These are phyloP conservation scores for Masticophis lateralis DNA, from an alignment of 2,797 vertebrate species.

Conservation along the genomic window DNA sequence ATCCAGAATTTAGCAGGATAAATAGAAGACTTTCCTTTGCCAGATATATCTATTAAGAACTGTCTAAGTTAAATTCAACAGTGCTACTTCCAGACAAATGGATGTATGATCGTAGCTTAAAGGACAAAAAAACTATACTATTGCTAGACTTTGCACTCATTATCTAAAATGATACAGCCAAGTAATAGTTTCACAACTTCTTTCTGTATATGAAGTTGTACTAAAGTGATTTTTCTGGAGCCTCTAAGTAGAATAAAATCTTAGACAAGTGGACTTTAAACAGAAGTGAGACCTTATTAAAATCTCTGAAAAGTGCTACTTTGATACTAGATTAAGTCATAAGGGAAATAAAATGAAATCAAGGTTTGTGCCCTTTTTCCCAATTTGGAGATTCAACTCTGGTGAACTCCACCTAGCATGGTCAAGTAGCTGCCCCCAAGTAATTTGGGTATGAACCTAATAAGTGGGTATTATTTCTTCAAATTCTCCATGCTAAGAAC, in stretches of 20 bases:
- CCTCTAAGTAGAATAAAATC: not conserved
- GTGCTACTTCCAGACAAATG: not conserved
- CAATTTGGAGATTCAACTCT: not conserved
- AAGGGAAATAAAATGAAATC: slow-evolving; percentile 47
- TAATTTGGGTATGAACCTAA: not conserved
- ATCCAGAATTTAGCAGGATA: not conserved
- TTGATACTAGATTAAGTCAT: slow-evolving; percentile 44
- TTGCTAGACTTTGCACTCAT: not conserved
- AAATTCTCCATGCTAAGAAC: not conserved
- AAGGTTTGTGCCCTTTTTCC: not conserved
- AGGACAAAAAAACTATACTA: not conserved
- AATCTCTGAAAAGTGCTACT: slow-evolving; percentile 46
- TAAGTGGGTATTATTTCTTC: not conserved
- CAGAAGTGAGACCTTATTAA: slow-evolving; percentile 53
- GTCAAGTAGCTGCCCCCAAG: not conserved
- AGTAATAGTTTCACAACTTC: not conserved
- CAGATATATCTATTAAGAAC: not conserved
- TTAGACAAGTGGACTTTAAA: not conserved
- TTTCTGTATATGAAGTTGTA: not conserved
- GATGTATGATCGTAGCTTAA: not conserved
- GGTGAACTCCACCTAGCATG: not conserved
- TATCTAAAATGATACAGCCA: not conserved
- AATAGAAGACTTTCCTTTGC: not conserved
- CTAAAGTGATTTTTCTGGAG: slow-evolving; percentile 28
- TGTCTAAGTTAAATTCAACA: not conserved